phyloP scores from a whole-genome alignment of 30 jellyfish, hydroid and myxozoan species.

The Cassiopea xamachana region DNA sequence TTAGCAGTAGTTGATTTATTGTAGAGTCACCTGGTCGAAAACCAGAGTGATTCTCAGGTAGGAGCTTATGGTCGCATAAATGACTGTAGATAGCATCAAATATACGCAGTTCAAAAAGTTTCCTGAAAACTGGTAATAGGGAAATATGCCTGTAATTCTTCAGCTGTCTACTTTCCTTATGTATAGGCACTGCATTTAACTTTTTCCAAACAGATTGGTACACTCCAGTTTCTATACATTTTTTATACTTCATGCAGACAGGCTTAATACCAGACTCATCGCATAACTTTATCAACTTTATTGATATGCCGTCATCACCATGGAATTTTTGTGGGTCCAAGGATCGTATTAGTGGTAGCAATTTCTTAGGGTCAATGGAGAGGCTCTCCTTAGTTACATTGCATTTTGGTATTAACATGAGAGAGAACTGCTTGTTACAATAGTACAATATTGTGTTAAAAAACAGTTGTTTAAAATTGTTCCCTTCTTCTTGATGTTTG shows the following conservation, averaged over 20 bases:
- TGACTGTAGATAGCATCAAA: conserved; percentile 18
- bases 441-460: conserved; percentile 40
- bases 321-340: conserved; percentile 28
- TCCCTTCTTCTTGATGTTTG: conserved; percentile 42
- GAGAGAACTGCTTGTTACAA: conserved; percentile 45
- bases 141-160: conserved; percentile 38
- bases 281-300: conserved; percentile 12
- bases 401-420: conserved; percentile 5
- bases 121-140: conserved; percentile 50
- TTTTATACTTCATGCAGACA: not conserved
- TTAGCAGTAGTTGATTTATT: conserved; percentile 30
- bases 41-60: conserved; percentile 44
- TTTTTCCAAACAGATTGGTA: conserved; percentile 39
- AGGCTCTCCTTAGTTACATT: conserved; percentile 20
- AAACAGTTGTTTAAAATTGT: conserved; percentile 35
- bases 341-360: conserved; percentile 14
- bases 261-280: conserved; percentile 30
- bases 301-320: conserved; percentile 36
- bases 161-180: conserved; percentile 44
- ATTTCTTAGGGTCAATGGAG: conserved; percentile 2
- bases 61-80: conserved; percentile 24
- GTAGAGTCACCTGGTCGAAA: conserved; percentile 64
- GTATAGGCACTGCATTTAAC: conserved; percentile 36
- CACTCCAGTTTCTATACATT: conserved; percentile 9
- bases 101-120: conserved; percentile 27